Evolutionary conservation across 2,888 invertebrate species (phyloP), one percentile per base, ranked within the genome.

Genomic region (Oscheius onirici): DNA sequence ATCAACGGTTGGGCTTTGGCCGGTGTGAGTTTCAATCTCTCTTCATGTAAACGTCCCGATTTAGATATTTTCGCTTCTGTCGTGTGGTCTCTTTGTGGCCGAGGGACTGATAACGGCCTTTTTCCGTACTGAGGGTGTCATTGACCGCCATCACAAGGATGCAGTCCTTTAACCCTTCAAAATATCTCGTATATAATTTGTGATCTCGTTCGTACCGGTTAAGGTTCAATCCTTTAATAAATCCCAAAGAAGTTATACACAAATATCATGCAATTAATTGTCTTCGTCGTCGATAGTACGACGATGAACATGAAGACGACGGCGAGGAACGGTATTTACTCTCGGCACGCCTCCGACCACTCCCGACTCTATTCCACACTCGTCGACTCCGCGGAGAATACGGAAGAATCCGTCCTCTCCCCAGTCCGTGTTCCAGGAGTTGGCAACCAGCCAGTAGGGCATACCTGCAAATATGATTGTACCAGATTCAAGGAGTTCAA

Each of bases 351-450:
- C 89, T 65, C 87, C 89, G 44, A 85, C 85, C 17, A 88, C 84
- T 34, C 85, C 84, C 34, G 81, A 77, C 76, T 89, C 89, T 72
- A 91, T 91, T 17, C 90, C 90, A 82, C 90, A 90, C 69, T 90
- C 90, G 74, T 90, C 92, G 72, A 90, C 88, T 3, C 95, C 95
- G 72, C 94, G 91, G n/a, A 93, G 89, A 75, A 95, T 94, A 89
- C 93, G 94, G 90, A 95, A 94, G 89, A 91, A 93, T 1, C 81
- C 81, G 66, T 80, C 78, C 79, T 82, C 82, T 77, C 95, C 95
- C 95, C 95, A 95, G 88, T 95, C 95, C 0, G 91, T 90, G 89
- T 95, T 95, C 95, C 95, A 95, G 0, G 94, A 73, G 76, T 79
- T 95, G 66, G 94, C 94, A 81, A 94, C 91, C 15, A 94, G 91